phyloP scores from a whole-genome alignment of 2,797 vertebrate species.

The Danio albolineatus region DNA sequence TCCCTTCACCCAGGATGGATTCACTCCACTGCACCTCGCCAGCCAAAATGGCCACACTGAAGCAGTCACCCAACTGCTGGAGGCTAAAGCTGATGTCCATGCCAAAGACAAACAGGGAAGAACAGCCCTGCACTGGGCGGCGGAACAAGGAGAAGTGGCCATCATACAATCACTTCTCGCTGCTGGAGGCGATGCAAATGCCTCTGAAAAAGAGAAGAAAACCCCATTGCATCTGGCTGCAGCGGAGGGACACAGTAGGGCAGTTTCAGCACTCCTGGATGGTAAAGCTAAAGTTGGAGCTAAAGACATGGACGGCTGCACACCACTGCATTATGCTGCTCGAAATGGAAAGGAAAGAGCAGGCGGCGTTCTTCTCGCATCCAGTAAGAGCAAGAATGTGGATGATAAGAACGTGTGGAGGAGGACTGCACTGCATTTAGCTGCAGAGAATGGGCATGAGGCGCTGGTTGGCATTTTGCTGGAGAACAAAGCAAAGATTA shows the following conservation, averaged over 20 bases:
- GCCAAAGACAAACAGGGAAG: slow-evolving; percentile 74
- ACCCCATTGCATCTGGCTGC: slow-evolving; percentile 80
- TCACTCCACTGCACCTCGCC: slow-evolving; percentile 78
- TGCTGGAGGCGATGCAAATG: slow-evolving; percentile 69
- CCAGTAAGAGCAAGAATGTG: slow-evolving; percentile 73
- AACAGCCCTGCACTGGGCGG: slow-evolving; percentile 79
- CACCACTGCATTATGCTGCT: slow-evolving; percentile 75
- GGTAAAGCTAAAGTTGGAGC: slow-evolving; percentile 71
- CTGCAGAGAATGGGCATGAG: slow-evolving; percentile 76
- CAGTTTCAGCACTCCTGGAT: slow-evolving; percentile 66
- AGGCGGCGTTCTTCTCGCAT: slow-evolving; percentile 69
- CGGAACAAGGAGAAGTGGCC: slow-evolving; percentile 61
- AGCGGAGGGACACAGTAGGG: slow-evolving; percentile 65
- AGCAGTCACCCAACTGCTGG: slow-evolving; percentile 71
- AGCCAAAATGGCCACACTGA: slow-evolving; percentile 71
- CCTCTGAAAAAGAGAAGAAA: slow-evolving; percentile 79
- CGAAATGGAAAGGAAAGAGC: slow-evolving; percentile 66
- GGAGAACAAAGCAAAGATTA: slow-evolving; percentile 75
- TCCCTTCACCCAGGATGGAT: slow-evolving; percentile 67
- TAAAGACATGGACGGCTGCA: slow-evolving; percentile 83
- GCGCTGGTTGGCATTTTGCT: slow-evolving; percentile 71
- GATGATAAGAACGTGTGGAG: slow-evolving; percentile 82
- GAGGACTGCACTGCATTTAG: slow-evolving; percentile 79
- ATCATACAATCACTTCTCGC: slow-evolving; percentile 76
- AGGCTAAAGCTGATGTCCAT: slow-evolving; percentile 70